Evolutionary conservation across 2,888 invertebrate species (phyloP).

Genomic region (Rhamphomyia laevipes): DNA sequence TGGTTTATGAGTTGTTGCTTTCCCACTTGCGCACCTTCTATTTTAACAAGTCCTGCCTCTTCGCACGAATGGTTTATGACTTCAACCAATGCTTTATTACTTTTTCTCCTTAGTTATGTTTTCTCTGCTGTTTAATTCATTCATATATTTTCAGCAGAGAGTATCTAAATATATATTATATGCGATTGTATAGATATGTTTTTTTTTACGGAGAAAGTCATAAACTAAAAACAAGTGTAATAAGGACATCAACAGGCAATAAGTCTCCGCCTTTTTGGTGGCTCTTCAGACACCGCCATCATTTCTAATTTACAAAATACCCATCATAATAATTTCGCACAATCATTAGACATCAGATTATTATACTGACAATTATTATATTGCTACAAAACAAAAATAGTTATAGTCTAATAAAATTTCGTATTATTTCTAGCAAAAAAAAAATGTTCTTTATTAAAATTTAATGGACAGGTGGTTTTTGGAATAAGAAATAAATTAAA

Average conservation of each 20-base stretch:
- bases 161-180: constrained; percentile 3
- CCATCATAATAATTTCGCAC: too few relatives aligned
- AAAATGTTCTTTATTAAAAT: too few relatives aligned
- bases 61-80: constrained; percentile 36
- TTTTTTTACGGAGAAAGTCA: constrained; percentile 3
- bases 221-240: constrained; percentile 12
- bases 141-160: background rate
- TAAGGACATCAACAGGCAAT: constrained; percentile 15
- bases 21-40: constrained; percentile 15
- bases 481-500: too few relatives aligned
- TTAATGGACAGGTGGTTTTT: too few relatives aligned
- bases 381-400: constrained; percentile 2
- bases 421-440: too few relatives aligned
- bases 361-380: too few relatives aligned
- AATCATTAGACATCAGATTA: too few relatives aligned
- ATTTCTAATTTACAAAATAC: too few relatives aligned
- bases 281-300: background rate
- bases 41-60: constrained; percentile 20
- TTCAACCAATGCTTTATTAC: constrained; percentile 37
- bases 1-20: background rate
- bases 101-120: constrained; percentile 17
- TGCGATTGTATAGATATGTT: background rate
- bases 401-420: too few relatives aligned
- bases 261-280: constrained; percentile 29
- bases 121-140: too few relatives aligned